Percentiles rank a stretch among this genome's conserved stretches.
Conservation (phyloP, 2,888 invertebrate species). For the Leucozona laternaria region DNA sequence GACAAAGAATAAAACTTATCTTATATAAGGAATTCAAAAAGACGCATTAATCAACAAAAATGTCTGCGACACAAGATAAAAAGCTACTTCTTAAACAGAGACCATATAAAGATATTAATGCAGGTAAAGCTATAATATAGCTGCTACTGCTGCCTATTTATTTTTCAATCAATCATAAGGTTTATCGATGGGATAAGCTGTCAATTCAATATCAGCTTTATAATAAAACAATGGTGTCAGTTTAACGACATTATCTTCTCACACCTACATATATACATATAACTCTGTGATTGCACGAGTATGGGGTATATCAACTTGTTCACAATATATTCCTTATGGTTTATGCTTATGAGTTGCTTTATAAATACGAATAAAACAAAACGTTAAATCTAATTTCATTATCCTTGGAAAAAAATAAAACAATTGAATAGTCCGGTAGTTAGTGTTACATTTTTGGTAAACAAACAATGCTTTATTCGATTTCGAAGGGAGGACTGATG, state of each 20-base stretch:
- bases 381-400: constrained; percentile 1
- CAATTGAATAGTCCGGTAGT: not conserved
- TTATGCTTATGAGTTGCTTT: not conserved
- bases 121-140: not conserved
- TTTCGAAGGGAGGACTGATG: too few relatives aligned
- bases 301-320: not conserved
- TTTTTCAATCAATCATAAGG: constrained; percentile 69
- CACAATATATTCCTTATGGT: not conserved
- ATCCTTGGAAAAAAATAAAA: not conserved
- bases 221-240: constrained; percentile 28
- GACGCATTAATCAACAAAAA: not conserved
- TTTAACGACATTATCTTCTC: constrained; percentile 25
- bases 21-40: not conserved
- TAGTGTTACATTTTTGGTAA: not conserved
- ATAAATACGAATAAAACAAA: not conserved
- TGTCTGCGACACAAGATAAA: constrained; percentile 18
- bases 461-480: not conserved
- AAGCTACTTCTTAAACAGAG: not conserved
- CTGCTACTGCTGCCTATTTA: not conserved
- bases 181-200: constrained; percentile 66
- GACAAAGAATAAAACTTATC: not conserved
- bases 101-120: not conserved
- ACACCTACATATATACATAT: too few relatives aligned
- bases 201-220: constrained; percentile 49
- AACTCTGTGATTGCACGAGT: not conserved